Percentiles rank a stretch among this genome's conserved stretches.
Conservation (phyloP, 1,140 invertebrate genomes). For the Zaprionus davidi region DNA sequence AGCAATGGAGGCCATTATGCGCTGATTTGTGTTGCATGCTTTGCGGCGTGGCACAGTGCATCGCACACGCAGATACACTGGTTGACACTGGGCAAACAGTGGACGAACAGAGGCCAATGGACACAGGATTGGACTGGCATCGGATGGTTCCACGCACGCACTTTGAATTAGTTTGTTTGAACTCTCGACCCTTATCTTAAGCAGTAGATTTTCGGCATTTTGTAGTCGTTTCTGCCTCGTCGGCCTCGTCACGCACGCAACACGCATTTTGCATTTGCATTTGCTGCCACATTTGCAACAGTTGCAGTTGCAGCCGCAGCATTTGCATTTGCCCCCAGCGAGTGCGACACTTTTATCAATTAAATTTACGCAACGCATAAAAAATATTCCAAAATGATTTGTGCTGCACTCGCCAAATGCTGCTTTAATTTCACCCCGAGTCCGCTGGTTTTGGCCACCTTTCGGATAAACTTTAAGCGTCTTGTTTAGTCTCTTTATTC, state of each 20-base stretch:
- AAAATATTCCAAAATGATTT: conserved; percentile 49
- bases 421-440: conserved; percentile 36
- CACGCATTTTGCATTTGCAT: conserved; percentile 63
- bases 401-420: conserved; percentile 9
- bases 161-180: conserved; percentile 83
- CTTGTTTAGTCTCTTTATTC: conserved; percentile 49
- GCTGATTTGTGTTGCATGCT: conserved; percentile 79
- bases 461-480: conserved; percentile 63
- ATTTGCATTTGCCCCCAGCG: neutral
- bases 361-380: conserved; percentile 74
- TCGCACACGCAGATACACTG: conserved; percentile 30
- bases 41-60: conserved; percentile 58
- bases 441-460: conserved; percentile 43
- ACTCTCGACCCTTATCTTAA: conserved; percentile 72
- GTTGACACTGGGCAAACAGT: conserved; percentile 9
- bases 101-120: neutral
- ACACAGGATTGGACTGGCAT: neutral
- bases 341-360: conserved; percentile 69
- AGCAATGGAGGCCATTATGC: conserved; percentile 71
- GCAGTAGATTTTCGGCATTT: conserved; percentile 78
- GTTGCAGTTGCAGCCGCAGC: neutral
- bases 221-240: conserved; percentile 65
- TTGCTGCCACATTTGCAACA: conserved; percentile 21
- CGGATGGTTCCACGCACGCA: conserved; percentile 38
- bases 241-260: conserved; percentile 34